A percentile compares a stretch with the other conserved stretches of the same genome.
Evolutionary conservation across 2,113 vertebrate genomes (phyloP).

Genomic region (Hystrix cristata): DNA sequence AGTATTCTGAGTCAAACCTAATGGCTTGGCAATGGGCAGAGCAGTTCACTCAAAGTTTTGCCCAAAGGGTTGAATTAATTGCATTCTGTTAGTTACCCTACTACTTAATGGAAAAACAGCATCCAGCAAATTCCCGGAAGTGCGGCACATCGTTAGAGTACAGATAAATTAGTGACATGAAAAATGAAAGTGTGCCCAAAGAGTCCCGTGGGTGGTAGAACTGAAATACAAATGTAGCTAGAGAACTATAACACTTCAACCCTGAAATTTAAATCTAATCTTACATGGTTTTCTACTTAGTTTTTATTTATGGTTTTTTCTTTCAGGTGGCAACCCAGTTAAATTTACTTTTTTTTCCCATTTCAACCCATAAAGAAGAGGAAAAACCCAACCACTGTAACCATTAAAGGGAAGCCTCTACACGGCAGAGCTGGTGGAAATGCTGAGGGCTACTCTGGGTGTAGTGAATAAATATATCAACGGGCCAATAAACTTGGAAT

Average conservation of each 20-base stretch:
- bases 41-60: constrained; percentile 30
- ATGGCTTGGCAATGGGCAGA: background rate
- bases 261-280: background rate
- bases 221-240: background rate
- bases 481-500: constrained; percentile 20
- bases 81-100: background rate
- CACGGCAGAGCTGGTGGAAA: background rate
- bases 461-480: background rate
- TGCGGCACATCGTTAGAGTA: background rate
- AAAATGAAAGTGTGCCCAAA: background rate
- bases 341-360: background rate
- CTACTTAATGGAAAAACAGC: background rate
- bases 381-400: background rate
- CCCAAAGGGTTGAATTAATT: constrained; percentile 46
- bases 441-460: background rate
- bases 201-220: background rate
- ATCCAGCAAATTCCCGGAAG: background rate
- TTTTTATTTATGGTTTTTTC: background rate
- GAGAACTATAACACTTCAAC: background rate
- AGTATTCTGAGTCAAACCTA: background rate
- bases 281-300: background rate
- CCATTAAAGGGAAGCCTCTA: background rate
- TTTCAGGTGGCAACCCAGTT: background rate
- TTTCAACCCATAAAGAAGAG: background rate
- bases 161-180: background rate